Base-by-base conservation (phyloP, 2,888 invertebrate genomes). In the Psylliodes chrysocephalus region DNA sequence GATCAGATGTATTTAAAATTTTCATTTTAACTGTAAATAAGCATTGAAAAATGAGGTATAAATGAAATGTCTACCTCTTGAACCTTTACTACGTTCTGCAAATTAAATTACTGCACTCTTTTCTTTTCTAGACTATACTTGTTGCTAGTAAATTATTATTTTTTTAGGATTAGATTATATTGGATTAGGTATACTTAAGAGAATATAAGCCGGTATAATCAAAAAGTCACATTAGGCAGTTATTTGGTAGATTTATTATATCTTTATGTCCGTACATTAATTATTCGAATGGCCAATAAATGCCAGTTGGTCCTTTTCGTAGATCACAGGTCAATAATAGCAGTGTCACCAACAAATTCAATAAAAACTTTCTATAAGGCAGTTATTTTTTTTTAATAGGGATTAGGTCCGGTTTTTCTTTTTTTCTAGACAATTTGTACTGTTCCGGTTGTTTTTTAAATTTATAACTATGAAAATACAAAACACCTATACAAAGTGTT, bases 281-380 rank as follows among this genome's bases (percentile, higher is more conserved):
- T 44, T 17, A 44, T 44, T 18, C 44, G 17, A 44, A 44, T 44
- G 44, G 44, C 18, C 44, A 44, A 44, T 44, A 44, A 44, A 44
- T 18, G 44, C 17, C 44, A 19, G 4, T 18, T 44, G 44, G 44
- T 18, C 44, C 18, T 44, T 44, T 44, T 19, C 44, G 44, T 15
- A 44, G 44, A 44, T 44, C 44, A 44, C 44, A 44, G 44, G 44
- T 44, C 44, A 44, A 44, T 44, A 44, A 44, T 44, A n/a, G 19
- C 18, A 44, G 15, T 14, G 17, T 44, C 44, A 18, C 44, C 44
- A 44, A 17, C 44, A 44, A 44, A 46, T 47, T 54, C 54, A 33
- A 52, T 61, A 54, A 61, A 54, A 61, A 54, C 28, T 46, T 44
- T 53, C 44, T 42, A 33, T 49, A n/a, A 40, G 40, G 12, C 8